A percentile compares a stretch with the other conserved stretches of the same genome.
These are phyloP conservation scores for Hemibagrus wyckioides DNA, from an alignment of 2,113 vertebrate genomes.

Conservation along the genomic window DNA sequence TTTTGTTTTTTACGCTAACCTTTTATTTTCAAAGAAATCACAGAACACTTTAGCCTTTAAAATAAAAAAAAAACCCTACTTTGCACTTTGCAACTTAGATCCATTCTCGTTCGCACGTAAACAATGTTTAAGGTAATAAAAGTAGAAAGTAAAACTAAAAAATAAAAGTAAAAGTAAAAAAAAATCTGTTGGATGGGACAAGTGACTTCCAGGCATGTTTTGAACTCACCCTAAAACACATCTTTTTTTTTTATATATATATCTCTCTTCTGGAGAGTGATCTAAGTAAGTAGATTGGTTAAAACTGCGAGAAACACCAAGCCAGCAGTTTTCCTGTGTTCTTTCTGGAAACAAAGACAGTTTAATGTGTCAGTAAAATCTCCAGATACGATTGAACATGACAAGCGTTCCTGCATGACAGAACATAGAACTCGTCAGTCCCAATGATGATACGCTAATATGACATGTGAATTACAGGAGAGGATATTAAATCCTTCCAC, in stretches of 20 bases:
- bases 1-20: not conserved
- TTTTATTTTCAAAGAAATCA: constrained; percentile 7
- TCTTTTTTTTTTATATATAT: not conserved
- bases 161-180: not conserved
- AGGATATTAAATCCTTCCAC: constrained; percentile 22
- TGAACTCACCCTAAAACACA: not conserved
- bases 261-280: not conserved
- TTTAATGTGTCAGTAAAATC: constrained; percentile 13
- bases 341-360: not conserved
- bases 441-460: constrained; percentile 11
- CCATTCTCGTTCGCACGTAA: not conserved
- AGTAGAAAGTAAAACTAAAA: not conserved
- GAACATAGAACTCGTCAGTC: not conserved
- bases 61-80: not conserved
- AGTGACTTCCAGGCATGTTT: not conserved
- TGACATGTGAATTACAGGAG: constrained; percentile 10
- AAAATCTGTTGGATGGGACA: not conserved
- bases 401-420: constrained; percentile 18
- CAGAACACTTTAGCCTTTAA: not conserved
- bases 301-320: not conserved
- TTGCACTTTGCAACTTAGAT: not conserved
- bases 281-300: not conserved
- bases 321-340: not conserved
- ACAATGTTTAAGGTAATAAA: constrained; percentile 1
- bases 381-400: not conserved